A percentile compares a stretch with the other conserved stretches of the same genome.
These are phyloP conservation scores for Lottia gigantea DNA, from an alignment of 2,888 invertebrate genomes.

Conservation along the genomic window DNA sequence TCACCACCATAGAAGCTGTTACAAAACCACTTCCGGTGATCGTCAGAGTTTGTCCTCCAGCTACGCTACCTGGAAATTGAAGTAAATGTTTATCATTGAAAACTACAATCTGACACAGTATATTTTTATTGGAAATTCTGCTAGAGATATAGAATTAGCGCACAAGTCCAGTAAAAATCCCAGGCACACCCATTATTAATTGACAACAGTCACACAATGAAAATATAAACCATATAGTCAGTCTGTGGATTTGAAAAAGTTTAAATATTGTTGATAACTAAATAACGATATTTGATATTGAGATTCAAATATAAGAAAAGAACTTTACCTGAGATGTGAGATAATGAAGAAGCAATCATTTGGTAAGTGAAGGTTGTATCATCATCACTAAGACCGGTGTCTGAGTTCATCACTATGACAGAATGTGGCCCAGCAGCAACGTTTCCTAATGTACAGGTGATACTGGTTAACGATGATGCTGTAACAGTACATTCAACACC, in stretches of 20 bases:
- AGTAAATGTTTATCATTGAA: too few relatives aligned
- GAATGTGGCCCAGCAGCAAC: conserved; percentile 40
- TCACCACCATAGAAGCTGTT: conserved; percentile 34
- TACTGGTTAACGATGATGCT: conserved; percentile 34
- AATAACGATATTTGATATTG: too few relatives aligned
- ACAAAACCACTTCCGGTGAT: conserved; percentile 51
- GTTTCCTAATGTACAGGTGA: conserved; percentile 48
- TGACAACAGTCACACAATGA: too few relatives aligned
- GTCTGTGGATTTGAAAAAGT: too few relatives aligned
- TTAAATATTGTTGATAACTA: too few relatives aligned
- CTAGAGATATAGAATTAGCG: too few relatives aligned
- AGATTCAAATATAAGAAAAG: too few relatives aligned
- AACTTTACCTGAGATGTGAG: conserved; percentile 7
- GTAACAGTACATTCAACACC: conserved; percentile 45
- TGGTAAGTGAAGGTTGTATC: conserved; percentile 1
- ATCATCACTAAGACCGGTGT: conserved; percentile 29
- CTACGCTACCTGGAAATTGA: conserved; percentile 41
- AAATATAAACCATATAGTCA: too few relatives aligned
- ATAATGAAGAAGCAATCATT: conserved; percentile 6
- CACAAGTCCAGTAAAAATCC: too few relatives aligned
- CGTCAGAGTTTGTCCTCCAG: conserved; percentile 51
- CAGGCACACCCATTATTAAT: too few relatives aligned
- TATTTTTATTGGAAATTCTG: too few relatives aligned
- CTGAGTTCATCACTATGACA: conserved; percentile 37
- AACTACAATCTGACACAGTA: too few relatives aligned